These are phyloP conservation scores for Amphimedon queenslandica DNA, from an alignment of 37 sponge, comb jelly and placozoan genomes.

Conservation along the genomic window DNA sequence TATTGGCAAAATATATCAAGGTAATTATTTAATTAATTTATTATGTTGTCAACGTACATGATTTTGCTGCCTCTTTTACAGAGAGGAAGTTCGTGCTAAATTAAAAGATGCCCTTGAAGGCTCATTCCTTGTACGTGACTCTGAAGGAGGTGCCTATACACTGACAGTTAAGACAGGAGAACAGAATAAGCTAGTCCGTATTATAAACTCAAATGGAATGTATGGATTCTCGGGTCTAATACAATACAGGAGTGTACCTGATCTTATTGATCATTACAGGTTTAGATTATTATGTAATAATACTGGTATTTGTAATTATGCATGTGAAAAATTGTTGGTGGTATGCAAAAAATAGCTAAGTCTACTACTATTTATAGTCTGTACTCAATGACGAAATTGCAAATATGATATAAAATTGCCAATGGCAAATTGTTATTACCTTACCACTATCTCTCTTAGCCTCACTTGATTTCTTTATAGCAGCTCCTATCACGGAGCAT, in stretches of 20 bases:
- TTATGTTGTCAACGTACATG: too few species aligned
- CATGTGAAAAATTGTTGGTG: too few species aligned
- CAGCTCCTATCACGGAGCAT: too few species aligned
- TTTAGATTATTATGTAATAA: too few species aligned
- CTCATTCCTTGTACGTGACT: slow-evolving; percentile 84
- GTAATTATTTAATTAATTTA: slow-evolving; percentile 13
- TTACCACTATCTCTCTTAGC: too few species aligned
- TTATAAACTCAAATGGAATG: slow-evolving; percentile 48
- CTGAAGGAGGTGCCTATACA: slow-evolving; percentile 86
- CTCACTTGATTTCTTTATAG: too few species aligned
- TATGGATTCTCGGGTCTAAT: slow-evolving; percentile 87
- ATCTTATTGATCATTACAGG: slow-evolving; percentile 61
- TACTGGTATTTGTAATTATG: too few species aligned
- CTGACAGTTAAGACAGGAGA: slow-evolving; percentile 90
- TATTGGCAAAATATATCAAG: slow-evolving; percentile 43
- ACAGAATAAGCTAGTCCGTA: slow-evolving; percentile 79
- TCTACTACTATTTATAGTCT: too few species aligned
- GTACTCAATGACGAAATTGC: too few species aligned
- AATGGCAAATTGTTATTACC: too few species aligned
- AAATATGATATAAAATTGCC: too few species aligned
- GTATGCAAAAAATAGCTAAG: too few species aligned
- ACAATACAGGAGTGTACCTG: slow-evolving; percentile 54
- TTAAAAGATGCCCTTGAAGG: slow-evolving; percentile 84
- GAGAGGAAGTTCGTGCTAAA: slow-evolving; percentile 71
- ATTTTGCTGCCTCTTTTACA: not conserved